Percentiles rank a stretch among this genome's conserved stretches.
Conservation (phyloP, 2,797 vertebrate species). For the Sandelia bainsii region DNA sequence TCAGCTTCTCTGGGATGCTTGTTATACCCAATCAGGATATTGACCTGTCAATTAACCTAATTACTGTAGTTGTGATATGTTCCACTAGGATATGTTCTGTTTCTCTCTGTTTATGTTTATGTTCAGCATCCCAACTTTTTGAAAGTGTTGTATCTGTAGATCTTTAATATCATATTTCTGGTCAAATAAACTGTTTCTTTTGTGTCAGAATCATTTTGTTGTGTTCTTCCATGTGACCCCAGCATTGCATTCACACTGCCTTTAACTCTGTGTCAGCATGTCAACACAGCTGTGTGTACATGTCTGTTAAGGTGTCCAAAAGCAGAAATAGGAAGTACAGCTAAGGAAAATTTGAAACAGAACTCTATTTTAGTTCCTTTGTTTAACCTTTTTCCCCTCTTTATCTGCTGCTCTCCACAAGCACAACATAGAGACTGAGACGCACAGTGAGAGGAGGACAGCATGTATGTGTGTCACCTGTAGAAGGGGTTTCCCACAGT, state of each 20-base stretch:
- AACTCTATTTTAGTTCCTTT: slow-evolving; percentile 60
- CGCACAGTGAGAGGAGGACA: neutral
- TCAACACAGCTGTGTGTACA: slow-evolving; percentile 40
- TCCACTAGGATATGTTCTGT: too few relatives aligned
- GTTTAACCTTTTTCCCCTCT: slow-evolving; percentile 20
- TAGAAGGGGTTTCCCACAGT: slow-evolving; percentile 53
- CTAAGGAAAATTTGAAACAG: slow-evolving; percentile 62
- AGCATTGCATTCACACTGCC: slow-evolving; percentile 28
- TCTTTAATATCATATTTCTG: too few relatives aligned
- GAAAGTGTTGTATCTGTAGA: too few relatives aligned
- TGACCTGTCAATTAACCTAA: too few relatives aligned
- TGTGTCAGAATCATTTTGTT: slow-evolving; percentile 14
- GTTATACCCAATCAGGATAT: too few relatives aligned
- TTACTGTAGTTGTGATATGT: too few relatives aligned
- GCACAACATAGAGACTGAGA: neutral
- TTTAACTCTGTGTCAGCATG: slow-evolving; percentile 58
- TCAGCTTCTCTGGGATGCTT: too few relatives aligned
- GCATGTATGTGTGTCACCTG: slow-evolving; percentile 52
- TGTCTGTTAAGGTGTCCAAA: slow-evolving; percentile 49
- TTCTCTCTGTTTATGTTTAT: too few relatives aligned
- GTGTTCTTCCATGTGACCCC: slow-evolving; percentile 58
- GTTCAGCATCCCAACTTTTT: too few relatives aligned
- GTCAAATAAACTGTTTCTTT: too few relatives aligned
- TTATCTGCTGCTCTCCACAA: neutral
- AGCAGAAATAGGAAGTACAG: slow-evolving; percentile 66